Evolutionary conservation across 2,797 vertebrate species (phyloP), one percentile per base, ranked within the genome.

Genomic region (Lepus townsendii): DNA sequence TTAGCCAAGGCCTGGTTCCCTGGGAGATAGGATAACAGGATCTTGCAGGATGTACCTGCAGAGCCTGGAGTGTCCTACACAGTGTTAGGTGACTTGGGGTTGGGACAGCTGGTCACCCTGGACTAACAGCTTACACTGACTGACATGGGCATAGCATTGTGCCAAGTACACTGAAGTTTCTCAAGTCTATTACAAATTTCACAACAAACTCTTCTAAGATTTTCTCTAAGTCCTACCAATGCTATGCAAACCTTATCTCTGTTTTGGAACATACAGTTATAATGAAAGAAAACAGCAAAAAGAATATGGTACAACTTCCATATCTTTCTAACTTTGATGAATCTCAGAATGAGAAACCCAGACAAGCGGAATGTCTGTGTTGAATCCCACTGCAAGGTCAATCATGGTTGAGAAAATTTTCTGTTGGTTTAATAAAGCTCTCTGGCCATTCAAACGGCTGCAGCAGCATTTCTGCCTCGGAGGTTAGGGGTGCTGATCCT

Each of bases 341-440:
- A 24, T 42, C 69, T 95, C 50, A 72, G 4, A 92, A 77, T 17
- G 60, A 42, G 68, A 95, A 93, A 69, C 32, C 14, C 83, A 85
- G 66, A 88, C 78, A 68, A 84, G 38, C 47, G 77, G 91, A 91
- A 95, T 80, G 89, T 83, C 89, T 94, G 77, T 90, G 72, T 84
- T 38, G 63, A 83, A 90, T 52, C 52, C 47, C 68, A 50, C n/a
- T 4, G 14, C 63, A 13, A 19, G 32, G 78, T 14, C 11, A 32
- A 78, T 72, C 78, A 50, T 52, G 68, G 54, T 68, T 35, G 38
- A 76, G 63, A 57, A 73, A 76, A 68, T 19, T 60, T 62, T 88
- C 42, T 93, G 75, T 91, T 93, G 93, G 91, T 3, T 78, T 83
- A 78, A 68, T 75, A 85, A 83, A 91, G 77, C 82, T 88, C 47